Evolutionary conservation across 2,888 invertebrate species (phyloP).

Genomic region (Drosophila meridiana): DNA sequence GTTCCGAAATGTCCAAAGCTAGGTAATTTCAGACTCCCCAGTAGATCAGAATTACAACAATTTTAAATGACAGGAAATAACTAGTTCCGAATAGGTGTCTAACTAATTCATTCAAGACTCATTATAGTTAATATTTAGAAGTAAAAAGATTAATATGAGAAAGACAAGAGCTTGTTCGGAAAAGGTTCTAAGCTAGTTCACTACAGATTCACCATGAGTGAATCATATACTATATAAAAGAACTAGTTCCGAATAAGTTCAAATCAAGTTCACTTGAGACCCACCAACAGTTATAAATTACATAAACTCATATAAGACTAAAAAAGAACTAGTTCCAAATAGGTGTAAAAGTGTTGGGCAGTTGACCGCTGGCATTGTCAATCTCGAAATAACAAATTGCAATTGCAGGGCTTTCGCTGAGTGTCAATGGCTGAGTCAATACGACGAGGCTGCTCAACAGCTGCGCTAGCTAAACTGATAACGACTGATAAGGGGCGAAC

Average conservation of each 20-base stretch:
- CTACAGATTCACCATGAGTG: not conserved
- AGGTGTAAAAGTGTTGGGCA: not conserved
- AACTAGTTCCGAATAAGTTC: not conserved
- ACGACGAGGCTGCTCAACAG: conserved; percentile 19
- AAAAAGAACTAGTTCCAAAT: not conserved
- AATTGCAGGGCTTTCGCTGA: conserved; percentile 19
- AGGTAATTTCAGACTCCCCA: too few relatives aligned
- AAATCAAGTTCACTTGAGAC: not conserved
- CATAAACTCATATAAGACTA: not conserved
- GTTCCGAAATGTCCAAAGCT: too few relatives aligned
- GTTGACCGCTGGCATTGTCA: not conserved
- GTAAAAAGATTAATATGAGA: too few relatives aligned
- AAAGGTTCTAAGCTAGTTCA: not conserved
- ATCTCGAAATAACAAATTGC: not conserved
- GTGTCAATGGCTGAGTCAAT: conserved; percentile 19
- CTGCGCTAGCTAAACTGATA: conserved; percentile 37
- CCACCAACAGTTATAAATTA: not conserved
- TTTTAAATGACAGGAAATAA: too few relatives aligned
- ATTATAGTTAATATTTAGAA: too few relatives aligned
- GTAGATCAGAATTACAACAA: too few relatives aligned
- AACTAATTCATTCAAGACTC: too few relatives aligned
- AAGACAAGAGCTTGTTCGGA: not conserved
- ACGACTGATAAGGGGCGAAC: conserved; percentile 30
- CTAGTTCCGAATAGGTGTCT: too few relatives aligned
- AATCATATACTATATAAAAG: not conserved